Percentiles rank a stretch among this genome's conserved stretches.
These are phyloP conservation scores for Hycleus cichorii DNA, from an alignment of 1,140 invertebrate genomes.

Conservation along the genomic window DNA sequence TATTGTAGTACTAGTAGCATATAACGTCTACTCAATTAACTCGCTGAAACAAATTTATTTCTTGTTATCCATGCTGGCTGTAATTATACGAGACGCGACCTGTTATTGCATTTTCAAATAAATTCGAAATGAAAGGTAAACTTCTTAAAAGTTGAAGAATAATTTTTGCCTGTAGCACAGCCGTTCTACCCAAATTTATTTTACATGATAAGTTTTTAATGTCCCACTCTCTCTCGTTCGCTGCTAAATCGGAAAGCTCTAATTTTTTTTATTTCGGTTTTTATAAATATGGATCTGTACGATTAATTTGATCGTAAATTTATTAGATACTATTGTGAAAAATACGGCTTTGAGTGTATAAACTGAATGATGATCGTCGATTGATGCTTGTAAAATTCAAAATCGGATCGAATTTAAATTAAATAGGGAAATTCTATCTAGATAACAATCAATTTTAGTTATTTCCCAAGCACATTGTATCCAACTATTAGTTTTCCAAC, in stretches of 20 bases:
- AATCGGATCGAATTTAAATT: no score
- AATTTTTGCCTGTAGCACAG: constrained; percentile 7
- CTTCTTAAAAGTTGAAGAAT: constrained; percentile 15
- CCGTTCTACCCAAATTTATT: constrained; percentile 5
- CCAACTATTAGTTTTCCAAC: constrained; percentile 1
- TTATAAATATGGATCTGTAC: not conserved
- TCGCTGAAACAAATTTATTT: constrained; percentile 12
- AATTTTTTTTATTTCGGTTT: no score
- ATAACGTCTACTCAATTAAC: constrained; percentile 10
- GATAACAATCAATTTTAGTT: no score
- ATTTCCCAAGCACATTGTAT: not conserved
- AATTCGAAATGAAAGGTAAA: constrained; percentile 16
- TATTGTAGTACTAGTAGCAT: not conserved
- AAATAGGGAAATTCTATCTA: no score
- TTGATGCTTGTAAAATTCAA: no score
- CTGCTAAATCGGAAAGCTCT: no score
- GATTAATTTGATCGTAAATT: constrained; percentile 14
- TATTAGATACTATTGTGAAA: not conserved
- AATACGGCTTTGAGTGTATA: no score
- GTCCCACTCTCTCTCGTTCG: no score
- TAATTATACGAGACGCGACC: constrained; percentile 5
- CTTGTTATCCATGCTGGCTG: constrained; percentile 4
- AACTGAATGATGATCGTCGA: no score
- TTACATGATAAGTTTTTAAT: not conserved
- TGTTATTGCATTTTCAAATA: constrained; percentile 13